Evolutionary conservation across 2,113 vertebrate species (phyloP).

Genomic region (Notarius lentiginosus): DNA sequence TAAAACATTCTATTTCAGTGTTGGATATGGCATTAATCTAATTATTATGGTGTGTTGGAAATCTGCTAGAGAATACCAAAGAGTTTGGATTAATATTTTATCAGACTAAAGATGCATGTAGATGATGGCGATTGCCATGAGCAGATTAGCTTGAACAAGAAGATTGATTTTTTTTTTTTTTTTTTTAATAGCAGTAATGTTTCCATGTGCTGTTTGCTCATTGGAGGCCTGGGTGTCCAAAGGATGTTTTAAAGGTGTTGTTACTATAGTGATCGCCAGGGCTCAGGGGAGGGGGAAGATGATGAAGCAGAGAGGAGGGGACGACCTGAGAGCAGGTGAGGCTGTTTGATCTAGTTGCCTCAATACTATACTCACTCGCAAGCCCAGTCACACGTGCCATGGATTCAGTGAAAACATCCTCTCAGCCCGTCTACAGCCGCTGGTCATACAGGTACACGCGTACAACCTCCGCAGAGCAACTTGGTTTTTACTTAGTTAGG

Average conservation of each 20-base stretch:
- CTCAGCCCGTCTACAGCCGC: conserved; percentile 72
- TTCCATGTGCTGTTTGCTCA: background rate
- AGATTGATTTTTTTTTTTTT: background rate
- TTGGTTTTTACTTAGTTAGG: background rate
- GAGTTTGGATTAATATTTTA: background rate
- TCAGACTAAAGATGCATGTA: too few species aligned
- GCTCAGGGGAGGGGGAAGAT: conserved; percentile 12
- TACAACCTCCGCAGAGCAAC: background rate
- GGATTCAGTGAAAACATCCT: conserved; percentile 65
- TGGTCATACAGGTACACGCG: conserved; percentile 75
- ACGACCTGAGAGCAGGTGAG: conserved; percentile 43
- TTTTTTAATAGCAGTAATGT: too few species aligned
- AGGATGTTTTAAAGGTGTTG: conserved; percentile 43
- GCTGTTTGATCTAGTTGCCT: background rate
- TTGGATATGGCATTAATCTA: too few species aligned
- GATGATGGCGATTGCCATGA: background rate
- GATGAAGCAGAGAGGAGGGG: background rate
- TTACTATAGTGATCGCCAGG: conserved; percentile 41
- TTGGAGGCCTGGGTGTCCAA: conserved; percentile 5
- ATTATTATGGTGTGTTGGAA: background rate
- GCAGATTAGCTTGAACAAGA: background rate
- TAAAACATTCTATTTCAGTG: background rate
- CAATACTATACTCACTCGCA: background rate
- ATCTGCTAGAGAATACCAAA: background rate
- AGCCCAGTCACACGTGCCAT: conserved; percentile 55